Percentiles rank a stretch among this genome's conserved stretches.
phyloP scores from a whole-genome alignment of 2,113 vertebrate species.

The Struthio camelus region DNA sequence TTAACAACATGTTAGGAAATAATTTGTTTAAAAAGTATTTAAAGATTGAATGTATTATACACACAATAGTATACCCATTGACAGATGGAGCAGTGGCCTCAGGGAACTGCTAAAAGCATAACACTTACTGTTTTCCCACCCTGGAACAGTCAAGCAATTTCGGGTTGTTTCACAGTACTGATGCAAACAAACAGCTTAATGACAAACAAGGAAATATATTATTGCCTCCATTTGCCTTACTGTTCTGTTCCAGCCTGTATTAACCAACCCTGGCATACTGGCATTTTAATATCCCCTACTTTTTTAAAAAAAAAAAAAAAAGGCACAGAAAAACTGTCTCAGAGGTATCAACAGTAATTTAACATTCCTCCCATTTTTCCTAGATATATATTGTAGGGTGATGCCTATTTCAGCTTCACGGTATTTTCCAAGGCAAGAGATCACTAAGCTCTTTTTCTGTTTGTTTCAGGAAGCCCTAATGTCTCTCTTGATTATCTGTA shows the following conservation, averaged over 20 bases:
- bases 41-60: not conserved
- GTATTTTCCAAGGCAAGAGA: not conserved
- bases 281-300: not conserved
- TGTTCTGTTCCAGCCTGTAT: not conserved
- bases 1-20: not conserved
- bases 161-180: not conserved
- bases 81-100: not conserved
- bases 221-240: not conserved
- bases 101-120: not conserved
- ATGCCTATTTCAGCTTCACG: not conserved
- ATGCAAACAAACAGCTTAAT: not conserved
- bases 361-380: not conserved
- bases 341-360: not conserved
- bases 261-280: not conserved
- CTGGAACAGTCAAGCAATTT: not conserved
- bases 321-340: not conserved
- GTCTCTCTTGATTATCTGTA: not conserved
- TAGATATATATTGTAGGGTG: not conserved
- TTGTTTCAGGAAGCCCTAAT: not conserved
- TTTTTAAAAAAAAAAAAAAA: not conserved
- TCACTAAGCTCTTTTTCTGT: not conserved
- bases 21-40: not conserved
- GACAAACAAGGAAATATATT: not conserved
- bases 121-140: not conserved
- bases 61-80: not conserved